A percentile compares a stretch with the other conserved stretches of the same genome.
phyloP scores from a whole-genome alignment of 2,113 vertebrate genomes.

The Hippocampus mohnikei region DNA sequence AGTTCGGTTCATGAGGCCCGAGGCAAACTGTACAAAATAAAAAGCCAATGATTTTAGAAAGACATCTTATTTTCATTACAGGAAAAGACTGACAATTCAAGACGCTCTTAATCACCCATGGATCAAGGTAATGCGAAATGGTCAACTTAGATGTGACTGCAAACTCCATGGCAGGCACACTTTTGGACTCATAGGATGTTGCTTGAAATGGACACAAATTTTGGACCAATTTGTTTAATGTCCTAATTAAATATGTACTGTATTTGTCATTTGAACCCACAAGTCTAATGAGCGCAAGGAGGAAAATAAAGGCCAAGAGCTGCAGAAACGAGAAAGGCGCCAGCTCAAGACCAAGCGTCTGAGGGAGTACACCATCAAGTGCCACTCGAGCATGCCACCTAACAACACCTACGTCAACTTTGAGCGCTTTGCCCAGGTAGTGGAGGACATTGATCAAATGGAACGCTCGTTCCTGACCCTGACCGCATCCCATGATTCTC shows the following conservation, averaged over 20 bases:
- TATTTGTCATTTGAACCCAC: not conserved
- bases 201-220: not conserved
- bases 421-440: slow-evolving; percentile 82
- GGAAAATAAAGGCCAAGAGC: slow-evolving; percentile 70
- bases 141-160: not conserved
- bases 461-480: slow-evolving; percentile 69
- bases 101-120: slow-evolving; percentile 89
- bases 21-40: too few species aligned
- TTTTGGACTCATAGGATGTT: not conserved
- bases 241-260: not conserved
- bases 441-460: slow-evolving; percentile 79
- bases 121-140: slow-evolving; percentile 83
- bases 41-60: not conserved
- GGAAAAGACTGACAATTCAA: slow-evolving; percentile 89
- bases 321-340: slow-evolving; percentile 66
- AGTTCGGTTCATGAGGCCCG: not conserved
- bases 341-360: slow-evolving; percentile 89
- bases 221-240: not conserved
- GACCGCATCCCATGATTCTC: slow-evolving; percentile 65
- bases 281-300: slow-evolving; percentile 79
- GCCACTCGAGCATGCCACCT: slow-evolving; percentile 90
- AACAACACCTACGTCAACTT: slow-evolving; percentile 93
- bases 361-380: slow-evolving; percentile 92
- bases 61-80: slow-evolving; percentile 53
- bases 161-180: too few species aligned